These are phyloP conservation scores for Lomographa bimaculata DNA, from an alignment of 2,888 invertebrate genomes.

Conservation along the genomic window DNA sequence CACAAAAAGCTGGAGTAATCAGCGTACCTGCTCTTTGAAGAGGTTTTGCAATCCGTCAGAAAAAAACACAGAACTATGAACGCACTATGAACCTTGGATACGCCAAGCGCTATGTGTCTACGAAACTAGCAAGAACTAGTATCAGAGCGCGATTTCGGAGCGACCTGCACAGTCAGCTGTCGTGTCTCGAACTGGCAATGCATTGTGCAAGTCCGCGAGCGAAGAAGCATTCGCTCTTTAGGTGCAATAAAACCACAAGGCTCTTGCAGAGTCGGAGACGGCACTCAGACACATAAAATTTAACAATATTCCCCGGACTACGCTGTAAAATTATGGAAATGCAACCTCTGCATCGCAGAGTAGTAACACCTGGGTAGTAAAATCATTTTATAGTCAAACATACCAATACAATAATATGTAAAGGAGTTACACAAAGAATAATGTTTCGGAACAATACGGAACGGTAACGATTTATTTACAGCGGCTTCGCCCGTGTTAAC, in stretches of 20 bases:
- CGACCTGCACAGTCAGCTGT: constrained; percentile 21
- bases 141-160: constrained; percentile 17
- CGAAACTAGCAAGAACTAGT: background rate
- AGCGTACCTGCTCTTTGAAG: constrained; percentile 31
- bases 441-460: too few species aligned
- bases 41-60: constrained; percentile 34
- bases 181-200: constrained; percentile 35
- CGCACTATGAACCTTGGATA: constrained; percentile 36
- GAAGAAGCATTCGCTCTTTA: constrained; percentile 24
- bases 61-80: constrained; percentile 40
- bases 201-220: constrained; percentile 24
- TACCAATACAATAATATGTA: too few species aligned
- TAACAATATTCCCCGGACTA: constrained; percentile 35
- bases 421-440: too few species aligned
- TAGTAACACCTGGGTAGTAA: constrained; percentile 2
- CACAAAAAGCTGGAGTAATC: too few species aligned
- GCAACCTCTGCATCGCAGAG: constrained; percentile 26
- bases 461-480: too few species aligned
- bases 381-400: too few species aligned
- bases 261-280: constrained; percentile 17
- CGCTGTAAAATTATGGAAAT: constrained; percentile 37
- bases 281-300: constrained; percentile 48
- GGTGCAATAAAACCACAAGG: constrained; percentile 24
- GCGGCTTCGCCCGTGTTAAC: too few species aligned
- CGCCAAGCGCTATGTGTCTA: too few species aligned